A percentile compares a stretch with the other conserved stretches of the same genome.
These are phyloP conservation scores for Typhlichthys subterraneus DNA, from an alignment of 2,797 vertebrate species.

Conservation along the genomic window DNA sequence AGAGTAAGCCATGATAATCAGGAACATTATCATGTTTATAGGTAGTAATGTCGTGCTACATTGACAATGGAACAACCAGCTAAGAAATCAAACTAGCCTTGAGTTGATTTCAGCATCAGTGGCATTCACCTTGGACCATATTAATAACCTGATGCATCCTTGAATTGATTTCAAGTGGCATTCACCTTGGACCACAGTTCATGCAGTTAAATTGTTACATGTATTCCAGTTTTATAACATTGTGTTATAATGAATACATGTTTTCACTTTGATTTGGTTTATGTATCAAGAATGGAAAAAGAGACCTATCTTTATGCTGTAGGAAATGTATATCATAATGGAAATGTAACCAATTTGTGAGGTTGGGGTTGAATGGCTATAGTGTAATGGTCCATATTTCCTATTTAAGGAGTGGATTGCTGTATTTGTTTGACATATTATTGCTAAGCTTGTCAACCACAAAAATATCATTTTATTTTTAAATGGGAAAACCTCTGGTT, in stretches of 20 bases:
- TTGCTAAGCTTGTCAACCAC: conserved; percentile 20
- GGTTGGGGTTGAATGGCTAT: conserved; percentile 22
- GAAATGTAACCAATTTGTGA: conserved; percentile 14
- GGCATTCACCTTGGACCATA: background rate
- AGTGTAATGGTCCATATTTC: conserved; percentile 21
- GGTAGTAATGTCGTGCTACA: conserved; percentile 19
- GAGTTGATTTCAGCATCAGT: background rate
- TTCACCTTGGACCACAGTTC: conserved; percentile 5
- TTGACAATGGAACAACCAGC: conserved; percentile 25
- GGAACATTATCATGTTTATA: conserved; percentile 8
- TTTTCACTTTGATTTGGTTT: conserved; percentile 20
- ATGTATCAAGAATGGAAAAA: background rate
- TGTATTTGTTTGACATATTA: conserved; percentile 32
- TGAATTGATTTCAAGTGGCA: conserved; percentile 2
- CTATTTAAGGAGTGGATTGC: conserved; percentile 28
- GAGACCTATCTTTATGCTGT: conserved; percentile 5
- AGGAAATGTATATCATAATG: conserved; percentile 12
- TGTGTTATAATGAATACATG: conserved; percentile 12
- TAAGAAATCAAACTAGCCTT: conserved; percentile 29
- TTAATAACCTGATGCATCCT: conserved; percentile 8
- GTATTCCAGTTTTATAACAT: conserved; percentile 26
- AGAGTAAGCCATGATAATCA: conserved; percentile 3
- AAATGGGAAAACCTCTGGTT: conserved; percentile 29
- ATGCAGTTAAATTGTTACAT: conserved; percentile 17
- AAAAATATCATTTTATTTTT: conserved; percentile 45